Percentiles rank a stretch among this genome's conserved stretches.
phyloP scores from a whole-genome alignment of 2,888 invertebrate species.

The Anthophora plumipes region DNA sequence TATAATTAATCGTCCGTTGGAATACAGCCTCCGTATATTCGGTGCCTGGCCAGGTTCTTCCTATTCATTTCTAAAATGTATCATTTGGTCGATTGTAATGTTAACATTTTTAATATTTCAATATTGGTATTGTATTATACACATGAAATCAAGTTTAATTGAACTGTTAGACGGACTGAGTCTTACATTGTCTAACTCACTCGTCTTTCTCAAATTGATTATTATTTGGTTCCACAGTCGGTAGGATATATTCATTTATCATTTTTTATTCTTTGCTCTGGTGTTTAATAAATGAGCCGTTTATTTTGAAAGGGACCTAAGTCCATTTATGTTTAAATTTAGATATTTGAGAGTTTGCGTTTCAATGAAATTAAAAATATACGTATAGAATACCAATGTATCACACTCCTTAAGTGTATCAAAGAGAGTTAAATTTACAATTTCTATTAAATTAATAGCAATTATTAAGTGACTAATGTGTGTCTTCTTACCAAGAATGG shows the following conservation, averaged over 20 bases:
- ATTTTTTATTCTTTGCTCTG: no score
- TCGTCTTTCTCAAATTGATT: slow-evolving; percentile 52
- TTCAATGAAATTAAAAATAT: no score
- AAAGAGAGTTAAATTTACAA: no score
- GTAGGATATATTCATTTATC: slow-evolving; percentile 45
- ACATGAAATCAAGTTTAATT: slow-evolving; percentile 29
- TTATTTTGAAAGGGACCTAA: no score
- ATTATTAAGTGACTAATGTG: no score
- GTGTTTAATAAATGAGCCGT: no score
- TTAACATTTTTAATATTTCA: slow-evolving; percentile 37
- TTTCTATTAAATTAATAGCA: no score
- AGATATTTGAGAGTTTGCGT: no score
- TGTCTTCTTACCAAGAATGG: no score
- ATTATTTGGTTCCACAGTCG: slow-evolving; percentile 48
- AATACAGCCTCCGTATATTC: slow-evolving; percentile 51
- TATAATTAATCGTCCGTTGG: slow-evolving; percentile 43
- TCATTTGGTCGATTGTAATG: slow-evolving; percentile 35
- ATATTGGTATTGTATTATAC: slow-evolving; percentile 52
- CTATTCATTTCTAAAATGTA: slow-evolving; percentile 22
- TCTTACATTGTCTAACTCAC: slow-evolving; percentile 47
- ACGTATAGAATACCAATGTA: no score
- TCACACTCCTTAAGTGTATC: no score
- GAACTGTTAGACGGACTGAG: slow-evolving; percentile 55
- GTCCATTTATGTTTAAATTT: no score
- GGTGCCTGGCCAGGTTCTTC: slow-evolving; percentile 59